Evolutionary conservation across 2,888 invertebrate genomes (phyloP).

Genomic region (Synergus japonicus): DNA sequence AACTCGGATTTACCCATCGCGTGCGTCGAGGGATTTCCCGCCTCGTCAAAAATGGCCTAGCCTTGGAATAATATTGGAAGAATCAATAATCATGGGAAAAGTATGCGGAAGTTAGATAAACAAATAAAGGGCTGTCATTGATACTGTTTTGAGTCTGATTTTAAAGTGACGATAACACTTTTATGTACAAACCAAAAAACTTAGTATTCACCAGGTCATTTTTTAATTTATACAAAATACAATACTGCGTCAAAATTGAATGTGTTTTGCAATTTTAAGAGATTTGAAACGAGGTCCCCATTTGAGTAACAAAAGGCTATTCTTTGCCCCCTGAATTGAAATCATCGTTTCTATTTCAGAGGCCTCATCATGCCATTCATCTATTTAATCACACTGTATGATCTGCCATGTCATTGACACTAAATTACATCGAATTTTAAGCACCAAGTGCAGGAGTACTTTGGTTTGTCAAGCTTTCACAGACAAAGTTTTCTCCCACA

Average conservation of each 20-base stretch:
- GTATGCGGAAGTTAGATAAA: background rate
- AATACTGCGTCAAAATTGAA: background rate
- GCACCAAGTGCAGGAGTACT: background rate
- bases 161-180: background rate
- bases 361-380: background rate
- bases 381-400: background rate
- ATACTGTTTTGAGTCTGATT: background rate
- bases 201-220: background rate
- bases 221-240: background rate
- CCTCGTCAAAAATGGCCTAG: background rate
- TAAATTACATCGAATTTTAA: constrained; percentile 13
- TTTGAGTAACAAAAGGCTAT: background rate
- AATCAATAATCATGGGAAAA: background rate
- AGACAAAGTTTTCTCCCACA: background rate
- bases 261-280: background rate
- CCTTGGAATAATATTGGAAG: background rate
- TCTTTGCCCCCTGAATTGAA: background rate
- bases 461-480: background rate
- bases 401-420: constrained; percentile 16
- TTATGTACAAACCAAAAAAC: background rate
- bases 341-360: background rate
- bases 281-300: background rate
- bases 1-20: background rate
- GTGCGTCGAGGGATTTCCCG: background rate
- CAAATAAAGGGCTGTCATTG: background rate